These are phyloP conservation scores for Crax fasciolata DNA, from an alignment of 2,797 vertebrate genomes.

Conservation along the genomic window DNA sequence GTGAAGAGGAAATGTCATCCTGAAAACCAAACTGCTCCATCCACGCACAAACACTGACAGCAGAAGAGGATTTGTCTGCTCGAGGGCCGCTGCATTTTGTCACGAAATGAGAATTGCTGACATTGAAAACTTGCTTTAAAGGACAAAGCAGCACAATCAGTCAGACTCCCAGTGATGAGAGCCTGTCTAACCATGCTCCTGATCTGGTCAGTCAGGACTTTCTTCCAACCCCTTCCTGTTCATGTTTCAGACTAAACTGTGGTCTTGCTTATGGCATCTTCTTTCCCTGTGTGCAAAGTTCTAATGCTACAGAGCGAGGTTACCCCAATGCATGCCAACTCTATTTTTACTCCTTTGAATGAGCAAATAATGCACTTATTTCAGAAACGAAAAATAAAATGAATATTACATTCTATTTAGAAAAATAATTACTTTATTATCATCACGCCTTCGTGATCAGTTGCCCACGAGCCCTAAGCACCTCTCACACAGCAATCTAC, in stretches of 20 bases:
- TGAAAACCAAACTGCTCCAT: background rate
- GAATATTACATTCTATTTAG: conserved; percentile 27
- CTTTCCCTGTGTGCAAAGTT: background rate
- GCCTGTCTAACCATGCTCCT: background rate
- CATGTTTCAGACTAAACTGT: background rate
- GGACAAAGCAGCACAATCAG: background rate
- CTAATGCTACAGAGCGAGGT: background rate
- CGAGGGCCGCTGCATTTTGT: background rate
- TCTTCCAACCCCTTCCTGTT: background rate
- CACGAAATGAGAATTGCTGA: background rate
- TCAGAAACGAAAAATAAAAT: conserved; percentile 17
- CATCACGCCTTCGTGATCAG: background rate
- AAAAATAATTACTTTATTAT: conserved; percentile 60
- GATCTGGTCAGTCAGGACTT: background rate
- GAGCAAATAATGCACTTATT: conserved; percentile 12
- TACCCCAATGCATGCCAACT: background rate
- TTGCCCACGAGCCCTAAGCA: conserved; percentile 24
- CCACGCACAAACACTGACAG: rapidly evolving
- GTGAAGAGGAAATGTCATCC: background rate
- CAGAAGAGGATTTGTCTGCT: background rate
- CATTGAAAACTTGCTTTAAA: background rate
- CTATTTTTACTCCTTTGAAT: conserved; percentile 23
- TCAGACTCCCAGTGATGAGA: background rate
- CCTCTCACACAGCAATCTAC: conserved; percentile 47
- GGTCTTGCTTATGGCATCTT: background rate